Evolutionary conservation across 2,797 vertebrate species (phyloP).

Genomic region (Hippopotamyrus pictus): DNA sequence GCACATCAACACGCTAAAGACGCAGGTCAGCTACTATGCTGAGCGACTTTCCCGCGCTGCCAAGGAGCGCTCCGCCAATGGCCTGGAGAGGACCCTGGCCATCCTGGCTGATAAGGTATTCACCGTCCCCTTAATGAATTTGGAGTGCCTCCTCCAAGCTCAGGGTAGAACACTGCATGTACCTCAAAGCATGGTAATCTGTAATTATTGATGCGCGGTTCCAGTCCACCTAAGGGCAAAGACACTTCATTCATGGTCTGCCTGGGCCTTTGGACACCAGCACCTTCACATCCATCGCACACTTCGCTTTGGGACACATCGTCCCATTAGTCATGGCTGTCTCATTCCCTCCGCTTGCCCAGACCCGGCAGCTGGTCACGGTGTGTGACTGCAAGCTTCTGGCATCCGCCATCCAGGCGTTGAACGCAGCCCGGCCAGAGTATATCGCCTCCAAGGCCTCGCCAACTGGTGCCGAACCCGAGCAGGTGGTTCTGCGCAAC

Average conservation of each 20-base stretch:
- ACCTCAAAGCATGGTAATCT: neutral
- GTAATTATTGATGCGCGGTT: neutral
- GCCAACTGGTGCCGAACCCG: constrained; percentile 74
- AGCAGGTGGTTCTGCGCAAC: constrained; percentile 76
- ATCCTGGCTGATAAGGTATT: constrained; percentile 92
- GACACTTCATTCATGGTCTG: neutral
- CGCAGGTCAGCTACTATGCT: constrained; percentile 95
- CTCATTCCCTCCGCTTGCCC: neutral
- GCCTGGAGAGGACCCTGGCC: constrained; percentile 88
- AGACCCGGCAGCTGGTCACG: constrained; percentile 91
- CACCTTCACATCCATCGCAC: neutral
- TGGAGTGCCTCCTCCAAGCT: neutral
- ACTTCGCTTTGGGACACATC: neutral
- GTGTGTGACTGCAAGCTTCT: constrained; percentile 93
- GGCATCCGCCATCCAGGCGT: constrained; percentile 82
- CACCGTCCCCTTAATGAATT: neutral
- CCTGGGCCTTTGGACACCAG: neutral
- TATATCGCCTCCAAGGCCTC: constrained; percentile 76
- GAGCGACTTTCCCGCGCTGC: constrained; percentile 90
- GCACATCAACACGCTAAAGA: constrained; percentile 95
- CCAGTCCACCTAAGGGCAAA: neutral
- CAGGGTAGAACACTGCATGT: neutral
- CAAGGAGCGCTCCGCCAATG: constrained; percentile 88
- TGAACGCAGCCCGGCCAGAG: constrained; percentile 84
- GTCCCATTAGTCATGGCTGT: neutral